Percentiles rank a stretch among this genome's conserved stretches.
These are phyloP conservation scores for Euzetes globulus DNA, from an alignment of 2,888 invertebrate genomes.

Conservation along the genomic window DNA sequence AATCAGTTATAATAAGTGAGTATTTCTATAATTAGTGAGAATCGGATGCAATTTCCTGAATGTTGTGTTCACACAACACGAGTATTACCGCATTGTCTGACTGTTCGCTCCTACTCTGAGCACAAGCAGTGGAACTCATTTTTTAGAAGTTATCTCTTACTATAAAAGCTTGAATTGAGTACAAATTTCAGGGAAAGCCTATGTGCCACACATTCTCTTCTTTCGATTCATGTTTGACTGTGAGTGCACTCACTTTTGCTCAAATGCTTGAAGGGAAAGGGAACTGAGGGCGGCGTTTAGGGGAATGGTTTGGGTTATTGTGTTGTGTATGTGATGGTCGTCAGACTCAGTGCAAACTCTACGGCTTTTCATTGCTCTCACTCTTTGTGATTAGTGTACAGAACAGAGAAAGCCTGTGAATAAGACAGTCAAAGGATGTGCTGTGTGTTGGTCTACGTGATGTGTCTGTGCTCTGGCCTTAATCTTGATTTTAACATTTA, in stretches of 20 bases:
- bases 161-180: background rate
- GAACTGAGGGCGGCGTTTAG: constrained; percentile 18
- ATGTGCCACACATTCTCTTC: background rate
- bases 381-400: background rate
- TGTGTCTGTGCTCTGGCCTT: constrained; percentile 16
- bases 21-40: constrained; percentile 1
- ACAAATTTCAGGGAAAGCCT: background rate
- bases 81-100: background rate
- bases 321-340: constrained; percentile 10
- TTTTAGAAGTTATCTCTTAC: background rate
- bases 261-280: constrained; percentile 12
- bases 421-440: constrained; percentile 8
- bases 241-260: constrained; percentile 9
- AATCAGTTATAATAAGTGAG: background rate
- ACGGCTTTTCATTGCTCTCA: background rate
- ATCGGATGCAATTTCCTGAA: constrained; percentile 10
- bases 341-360: background rate
- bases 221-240: background rate
- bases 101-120: background rate
- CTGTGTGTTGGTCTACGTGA: constrained; percentile 13
- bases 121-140: background rate
- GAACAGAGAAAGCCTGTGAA: constrained; percentile 5
- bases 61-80: background rate
- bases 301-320: constrained; percentile 18
- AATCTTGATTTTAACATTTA: background rate